These are phyloP conservation scores for Tribolium madens DNA, from an alignment of 1,140 invertebrate genomes.

Conservation along the genomic window DNA sequence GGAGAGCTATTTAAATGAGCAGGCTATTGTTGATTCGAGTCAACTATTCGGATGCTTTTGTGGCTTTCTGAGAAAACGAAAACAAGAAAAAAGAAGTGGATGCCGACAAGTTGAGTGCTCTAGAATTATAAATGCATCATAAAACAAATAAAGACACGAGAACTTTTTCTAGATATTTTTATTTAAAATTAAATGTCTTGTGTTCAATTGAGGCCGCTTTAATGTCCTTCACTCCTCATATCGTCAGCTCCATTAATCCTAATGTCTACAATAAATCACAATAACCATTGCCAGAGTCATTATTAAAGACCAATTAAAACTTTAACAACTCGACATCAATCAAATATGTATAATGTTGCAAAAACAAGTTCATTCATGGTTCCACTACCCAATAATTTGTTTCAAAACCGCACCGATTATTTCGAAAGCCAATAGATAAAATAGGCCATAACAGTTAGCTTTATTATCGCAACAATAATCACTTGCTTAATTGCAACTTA, in stretches of 20 bases:
- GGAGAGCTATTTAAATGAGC: constrained; percentile 41
- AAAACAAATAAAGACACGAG: not conserved
- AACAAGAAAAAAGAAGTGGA: not conserved
- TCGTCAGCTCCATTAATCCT: not conserved
- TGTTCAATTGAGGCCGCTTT: not conserved
- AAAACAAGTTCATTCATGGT: not conserved
- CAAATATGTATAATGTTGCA: not conserved
- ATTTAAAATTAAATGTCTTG: no score
- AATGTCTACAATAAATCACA: not conserved
- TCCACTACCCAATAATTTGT: not conserved
- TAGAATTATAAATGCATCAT: not conserved
- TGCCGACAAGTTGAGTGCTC: not conserved
- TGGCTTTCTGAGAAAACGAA: not conserved
- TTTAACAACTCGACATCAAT: not conserved
- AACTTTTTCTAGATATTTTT: not conserved
- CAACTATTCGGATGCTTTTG: constrained; percentile 19
- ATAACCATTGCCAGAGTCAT: not conserved
- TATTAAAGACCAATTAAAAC: not conserved
- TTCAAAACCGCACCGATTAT: not conserved
- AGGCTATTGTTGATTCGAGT: not conserved
- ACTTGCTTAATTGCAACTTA: constrained; percentile 31
- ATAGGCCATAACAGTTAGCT: constrained; percentile 3
- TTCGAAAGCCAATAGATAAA: not conserved
- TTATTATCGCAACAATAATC: constrained; percentile 15
- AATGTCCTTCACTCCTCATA: not conserved